These are phyloP conservation scores for Leucoma salicis DNA, from an alignment of 2,888 invertebrate species.

Conservation along the genomic window DNA sequence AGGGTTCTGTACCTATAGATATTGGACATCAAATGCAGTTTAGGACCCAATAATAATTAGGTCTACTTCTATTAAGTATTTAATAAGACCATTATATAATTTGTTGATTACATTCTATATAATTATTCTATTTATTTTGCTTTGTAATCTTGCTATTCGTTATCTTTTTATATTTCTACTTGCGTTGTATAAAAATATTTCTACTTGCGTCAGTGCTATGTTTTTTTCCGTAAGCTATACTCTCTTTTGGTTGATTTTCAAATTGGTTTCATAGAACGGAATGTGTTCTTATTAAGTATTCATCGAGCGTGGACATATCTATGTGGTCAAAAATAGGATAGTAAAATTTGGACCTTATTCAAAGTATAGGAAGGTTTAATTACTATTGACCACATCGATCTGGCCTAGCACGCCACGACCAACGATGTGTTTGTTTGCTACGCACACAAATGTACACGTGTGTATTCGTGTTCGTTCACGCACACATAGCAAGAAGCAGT, in stretches of 20 bases:
- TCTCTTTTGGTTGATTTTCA: conserved; percentile 38
- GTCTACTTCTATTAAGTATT: too few species aligned
- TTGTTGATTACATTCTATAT: conserved; percentile 7
- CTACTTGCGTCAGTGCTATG: conserved; percentile 34
- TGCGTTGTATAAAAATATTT: conserved; percentile 31
- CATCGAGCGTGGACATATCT: conserved; percentile 33
- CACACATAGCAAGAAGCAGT: conserved; percentile 83
- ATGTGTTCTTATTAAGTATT: conserved; percentile 49
- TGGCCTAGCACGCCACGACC: conserved; percentile 35
- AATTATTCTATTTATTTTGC: conserved; percentile 40
- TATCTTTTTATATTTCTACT: too few species aligned
- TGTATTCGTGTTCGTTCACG: conserved; percentile 43
- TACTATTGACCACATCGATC: conserved; percentile 40
- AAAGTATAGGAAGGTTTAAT: background rate
- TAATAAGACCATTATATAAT: too few species aligned
- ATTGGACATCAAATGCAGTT: too few species aligned
- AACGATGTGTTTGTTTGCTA: conserved; percentile 35
- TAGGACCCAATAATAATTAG: too few species aligned
- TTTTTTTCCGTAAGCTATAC: conserved; percentile 43
- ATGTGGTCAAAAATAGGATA: conserved; percentile 20
- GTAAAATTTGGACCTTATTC: too few species aligned
- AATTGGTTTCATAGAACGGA: conserved; percentile 41
- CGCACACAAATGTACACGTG: conserved; percentile 67
- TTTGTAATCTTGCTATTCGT: conserved; percentile 59
- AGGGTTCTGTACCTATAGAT: too few species aligned